Evolutionary conservation across 2,888 invertebrate genomes (phyloP), one percentile per base, ranked within the genome.

Genomic region (Meta bourneti): DNA sequence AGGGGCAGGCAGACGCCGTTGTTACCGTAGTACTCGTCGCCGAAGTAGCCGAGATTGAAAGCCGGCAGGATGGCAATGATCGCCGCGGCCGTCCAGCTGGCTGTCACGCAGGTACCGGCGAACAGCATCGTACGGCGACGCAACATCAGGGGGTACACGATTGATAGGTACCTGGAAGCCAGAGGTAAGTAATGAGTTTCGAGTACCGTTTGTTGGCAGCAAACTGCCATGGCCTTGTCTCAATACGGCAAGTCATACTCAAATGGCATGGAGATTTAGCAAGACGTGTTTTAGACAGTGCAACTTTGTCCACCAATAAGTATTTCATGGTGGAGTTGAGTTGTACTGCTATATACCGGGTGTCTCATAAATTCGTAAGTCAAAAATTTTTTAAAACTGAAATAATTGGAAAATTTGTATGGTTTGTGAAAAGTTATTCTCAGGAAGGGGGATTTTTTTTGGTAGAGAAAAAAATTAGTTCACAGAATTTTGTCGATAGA

Each of bases 1-100:
- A 96, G 94, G 0, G 96, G 96, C 20, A 96, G 94, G 93, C 96
- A 96, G 48, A 96, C 96, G 6, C 96, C 96, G 93, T 96, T 96
- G 93, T 95, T 96, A 8, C 96, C 96, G 94, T 96, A 96, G 93
- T 96, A 96, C 93, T 96, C 95, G 52, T 94, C 94, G 0, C 96
- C 96, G 93, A 96, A 96, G 93, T 96, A 96, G 4, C 94, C 93
- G 11, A 94, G 92, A 34, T 95, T 94, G 1, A 94, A 93, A 8
- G 96, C 93, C 0, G 96, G 96, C 0, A 95, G 95, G 1, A 95
- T 94, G 0, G 96, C 96, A 13, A 96, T 94, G 0, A 94, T 93
- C 7, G 95, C 95, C 0, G 96, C 96, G 34, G 95, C 91, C 74
- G 95, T 94, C 96, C 96, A 96, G 13, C 96, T 94, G 34, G 95